A percentile compares a stretch with the other conserved stretches of the same genome.
phyloP scores from a whole-genome alignment of 23 tunicate species.

The Ascidia mentula region DNA sequence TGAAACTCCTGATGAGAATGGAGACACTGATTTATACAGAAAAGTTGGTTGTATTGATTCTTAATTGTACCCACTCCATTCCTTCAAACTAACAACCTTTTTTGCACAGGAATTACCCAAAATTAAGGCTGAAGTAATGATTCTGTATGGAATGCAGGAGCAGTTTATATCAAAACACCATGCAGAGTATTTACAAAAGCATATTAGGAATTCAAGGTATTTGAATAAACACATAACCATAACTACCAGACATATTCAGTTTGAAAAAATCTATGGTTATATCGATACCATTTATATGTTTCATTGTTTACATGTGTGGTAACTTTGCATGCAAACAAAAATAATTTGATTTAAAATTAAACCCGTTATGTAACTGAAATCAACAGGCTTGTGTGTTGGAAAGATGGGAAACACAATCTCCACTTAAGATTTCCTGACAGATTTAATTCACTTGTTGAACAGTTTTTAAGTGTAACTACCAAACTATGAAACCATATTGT shows the following conservation, averaged over 20 bases:
- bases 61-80: not conserved
- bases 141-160: conserved; percentile 78
- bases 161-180: conserved; percentile 64
- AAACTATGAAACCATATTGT: no score
- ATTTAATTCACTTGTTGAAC: conserved; percentile 65
- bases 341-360: no score
- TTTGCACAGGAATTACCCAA: conserved; percentile 49
- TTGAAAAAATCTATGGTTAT: no score
- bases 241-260: no score
- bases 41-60: not conserved
- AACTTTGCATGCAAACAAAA: no score
- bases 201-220: conserved; percentile 57
- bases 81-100: not conserved
- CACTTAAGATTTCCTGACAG: conserved; percentile 55
- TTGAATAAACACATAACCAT: no score
- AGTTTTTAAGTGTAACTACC: conserved; percentile 24
- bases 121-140: conserved; percentile 49
- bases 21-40: conserved; percentile 41
- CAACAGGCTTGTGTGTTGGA: conserved; percentile 67
- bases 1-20: conserved; percentile 12
- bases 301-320: no score
- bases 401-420: conserved; percentile 76
- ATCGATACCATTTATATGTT: no score
- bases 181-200: conserved; percentile 53
- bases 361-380: no score